A percentile compares a stretch with the other conserved stretches of the same genome.
Evolutionary conservation across 2,797 vertebrate species (phyloP).

Genomic region (Acridotheres tristis): DNA sequence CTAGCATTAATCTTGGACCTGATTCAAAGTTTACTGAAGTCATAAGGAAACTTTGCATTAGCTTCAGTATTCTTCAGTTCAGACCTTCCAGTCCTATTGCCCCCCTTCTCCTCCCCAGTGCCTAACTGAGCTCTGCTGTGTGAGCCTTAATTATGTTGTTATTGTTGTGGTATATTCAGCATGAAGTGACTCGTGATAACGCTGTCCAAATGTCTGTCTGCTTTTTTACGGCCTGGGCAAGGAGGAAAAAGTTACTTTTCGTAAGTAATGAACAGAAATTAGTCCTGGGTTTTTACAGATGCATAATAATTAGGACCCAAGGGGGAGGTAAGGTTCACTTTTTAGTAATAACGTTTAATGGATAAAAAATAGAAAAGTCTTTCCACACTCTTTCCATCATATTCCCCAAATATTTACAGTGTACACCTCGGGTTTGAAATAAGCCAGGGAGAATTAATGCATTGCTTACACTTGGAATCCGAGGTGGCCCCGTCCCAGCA

Average conservation of each 20-base stretch:
- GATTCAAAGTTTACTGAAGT: background rate
- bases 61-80: background rate
- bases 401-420: slow-evolving; percentile 71
- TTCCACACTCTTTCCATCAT: slow-evolving; percentile 36
- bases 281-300: background rate
- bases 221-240: background rate
- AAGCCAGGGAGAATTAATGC: slow-evolving; percentile 72
- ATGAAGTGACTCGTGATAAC: background rate
- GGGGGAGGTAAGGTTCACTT: background rate
- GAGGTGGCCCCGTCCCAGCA: slow-evolving; percentile 65
- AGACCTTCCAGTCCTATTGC: background rate
- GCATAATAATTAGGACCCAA: background rate
- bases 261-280: slow-evolving; percentile 10
- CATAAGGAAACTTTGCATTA: background rate
- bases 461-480: slow-evolving; percentile 76
- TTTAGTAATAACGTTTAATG: slow-evolving; percentile 37
- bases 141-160: background rate
- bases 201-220: background rate
- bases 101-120: background rate
- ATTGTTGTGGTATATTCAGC: background rate
- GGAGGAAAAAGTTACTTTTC: background rate
- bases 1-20: background rate
- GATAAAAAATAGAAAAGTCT: slow-evolving; percentile 35
- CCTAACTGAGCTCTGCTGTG: background rate
- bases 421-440: slow-evolving; percentile 66